These are phyloP conservation scores for Rhizomys pruinosus DNA, from an alignment of 2,113 vertebrate genomes.

Conservation along the genomic window DNA sequence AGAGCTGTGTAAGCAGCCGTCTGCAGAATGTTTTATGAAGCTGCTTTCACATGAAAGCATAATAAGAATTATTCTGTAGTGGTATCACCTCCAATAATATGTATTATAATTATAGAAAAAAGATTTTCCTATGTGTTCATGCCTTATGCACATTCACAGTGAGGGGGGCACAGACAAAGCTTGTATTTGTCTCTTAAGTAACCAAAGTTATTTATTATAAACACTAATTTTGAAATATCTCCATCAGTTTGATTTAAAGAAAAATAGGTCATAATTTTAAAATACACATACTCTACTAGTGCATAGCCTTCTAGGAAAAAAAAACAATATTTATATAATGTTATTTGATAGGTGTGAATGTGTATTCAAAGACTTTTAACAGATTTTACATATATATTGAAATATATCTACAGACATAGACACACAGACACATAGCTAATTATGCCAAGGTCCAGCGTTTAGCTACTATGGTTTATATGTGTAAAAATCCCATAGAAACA, in stretches of 20 bases:
- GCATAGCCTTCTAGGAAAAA: not conserved
- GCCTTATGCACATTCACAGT: not conserved
- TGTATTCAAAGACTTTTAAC: not conserved
- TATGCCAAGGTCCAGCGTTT: not conserved
- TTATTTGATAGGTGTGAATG: not conserved
- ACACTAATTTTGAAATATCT: not conserved
- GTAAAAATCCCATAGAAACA: slow-evolving; percentile 26
- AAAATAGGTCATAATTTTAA: slow-evolving; percentile 32
- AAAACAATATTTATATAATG: not conserved
- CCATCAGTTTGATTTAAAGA: slow-evolving; percentile 30
- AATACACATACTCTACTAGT: not conserved
- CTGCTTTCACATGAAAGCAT: no score
- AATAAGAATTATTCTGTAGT: not conserved
- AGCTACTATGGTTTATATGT: not conserved
- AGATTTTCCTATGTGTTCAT: not conserved
- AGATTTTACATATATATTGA: not conserved
- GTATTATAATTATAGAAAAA: not conserved
- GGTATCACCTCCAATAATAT: not conserved
- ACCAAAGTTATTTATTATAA: not conserved
- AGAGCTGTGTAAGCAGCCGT: not conserved
- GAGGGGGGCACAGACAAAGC: not conserved
- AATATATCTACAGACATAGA: not conserved
- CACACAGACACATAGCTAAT: not conserved
- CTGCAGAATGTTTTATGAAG: not conserved
- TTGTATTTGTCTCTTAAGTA: not conserved